Percentiles rank a stretch among this genome's conserved stretches.
These are phyloP conservation scores for Halocynthia roretzi DNA, from an alignment of 23 tunicate genomes.

Conservation along the genomic window DNA sequence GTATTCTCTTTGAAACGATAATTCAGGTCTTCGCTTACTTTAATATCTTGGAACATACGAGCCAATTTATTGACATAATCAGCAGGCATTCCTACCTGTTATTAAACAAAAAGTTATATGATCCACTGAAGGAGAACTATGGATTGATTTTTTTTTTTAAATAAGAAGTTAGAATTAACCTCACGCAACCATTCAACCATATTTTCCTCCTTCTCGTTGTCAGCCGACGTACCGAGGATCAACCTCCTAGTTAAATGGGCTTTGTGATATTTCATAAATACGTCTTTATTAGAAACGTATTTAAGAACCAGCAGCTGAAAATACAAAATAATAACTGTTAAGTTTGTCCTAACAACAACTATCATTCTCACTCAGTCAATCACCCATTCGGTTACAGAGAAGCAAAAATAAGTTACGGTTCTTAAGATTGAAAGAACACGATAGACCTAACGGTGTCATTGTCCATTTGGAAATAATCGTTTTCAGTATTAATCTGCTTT, in stretches of 20 bases:
- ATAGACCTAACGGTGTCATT: no score
- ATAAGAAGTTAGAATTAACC: constrained; percentile 16
- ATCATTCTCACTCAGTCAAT: no score
- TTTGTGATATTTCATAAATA: constrained; percentile 87
- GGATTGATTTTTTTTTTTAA: no score
- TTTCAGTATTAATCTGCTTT: no score
- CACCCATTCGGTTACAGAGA: no score
- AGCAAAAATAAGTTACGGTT: no score
- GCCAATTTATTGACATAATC: constrained; percentile 85
- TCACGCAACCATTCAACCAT: constrained; percentile 85
- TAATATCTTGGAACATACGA: constrained; percentile 93
- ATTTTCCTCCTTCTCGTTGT: constrained; percentile 76
- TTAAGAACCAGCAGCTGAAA: constrained; percentile 68
- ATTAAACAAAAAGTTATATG: not conserved
- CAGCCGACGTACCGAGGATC: constrained; percentile 78
- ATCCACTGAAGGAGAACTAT: not conserved
- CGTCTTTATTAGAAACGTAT: constrained; percentile 83
- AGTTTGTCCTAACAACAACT: no score
- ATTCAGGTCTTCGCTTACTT: constrained; percentile 84
- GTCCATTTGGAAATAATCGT: no score
- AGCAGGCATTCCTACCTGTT: constrained; percentile 88
- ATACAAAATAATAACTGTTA: not conserved
- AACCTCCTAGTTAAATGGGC: constrained; percentile 80
- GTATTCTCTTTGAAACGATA: constrained; percentile 50
- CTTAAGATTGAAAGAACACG: no score